phyloP scores from a whole-genome alignment of 2,888 invertebrate species.

The Cryptocephalus moraei region DNA sequence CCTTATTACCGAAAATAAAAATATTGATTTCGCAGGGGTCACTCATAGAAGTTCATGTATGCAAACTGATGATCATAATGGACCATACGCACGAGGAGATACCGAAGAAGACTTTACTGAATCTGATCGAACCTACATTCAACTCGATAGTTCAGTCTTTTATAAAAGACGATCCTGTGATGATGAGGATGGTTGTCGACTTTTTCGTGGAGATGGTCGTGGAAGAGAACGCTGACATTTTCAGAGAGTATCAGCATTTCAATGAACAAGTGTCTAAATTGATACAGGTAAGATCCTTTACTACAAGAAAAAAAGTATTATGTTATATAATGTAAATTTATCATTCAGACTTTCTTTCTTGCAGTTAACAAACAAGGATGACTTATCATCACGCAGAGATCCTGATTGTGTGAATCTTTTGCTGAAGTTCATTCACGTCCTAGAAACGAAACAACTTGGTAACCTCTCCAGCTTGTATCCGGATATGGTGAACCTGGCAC shows the following conservation, averaged over 20 bases:
- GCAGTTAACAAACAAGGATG: too few relatives aligned
- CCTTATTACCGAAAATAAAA: background rate
- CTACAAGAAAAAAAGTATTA: too few relatives aligned
- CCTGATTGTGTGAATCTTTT: conserved; percentile 41
- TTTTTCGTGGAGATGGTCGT: conserved; percentile 42
- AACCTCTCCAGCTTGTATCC: conserved; percentile 36
- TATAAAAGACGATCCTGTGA: conserved; percentile 35
- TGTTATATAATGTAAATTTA: too few relatives aligned
- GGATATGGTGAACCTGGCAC: conserved; percentile 35
- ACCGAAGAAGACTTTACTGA: conserved; percentile 39
- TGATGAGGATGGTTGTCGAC: conserved; percentile 43
- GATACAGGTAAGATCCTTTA: conserved; percentile 28
- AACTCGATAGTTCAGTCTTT: conserved; percentile 40
- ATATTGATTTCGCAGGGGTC: conserved; percentile 31
- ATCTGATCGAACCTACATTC: conserved; percentile 42
- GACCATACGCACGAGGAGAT: conserved; percentile 42
- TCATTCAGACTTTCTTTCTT: too few relatives aligned
- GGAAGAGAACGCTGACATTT: conserved; percentile 26
- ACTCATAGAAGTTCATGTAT: conserved; percentile 42
- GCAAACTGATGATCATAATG: conserved; percentile 44
- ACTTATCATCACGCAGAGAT: conserved; percentile 7
- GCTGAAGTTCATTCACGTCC: conserved; percentile 41
- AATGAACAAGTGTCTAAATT: conserved; percentile 33
- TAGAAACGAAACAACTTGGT: conserved; percentile 38
- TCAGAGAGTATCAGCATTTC: conserved; percentile 27